Base-by-base conservation (phyloP, 2,888 invertebrate species). In the Cosmorhoe ocellata region DNA sequence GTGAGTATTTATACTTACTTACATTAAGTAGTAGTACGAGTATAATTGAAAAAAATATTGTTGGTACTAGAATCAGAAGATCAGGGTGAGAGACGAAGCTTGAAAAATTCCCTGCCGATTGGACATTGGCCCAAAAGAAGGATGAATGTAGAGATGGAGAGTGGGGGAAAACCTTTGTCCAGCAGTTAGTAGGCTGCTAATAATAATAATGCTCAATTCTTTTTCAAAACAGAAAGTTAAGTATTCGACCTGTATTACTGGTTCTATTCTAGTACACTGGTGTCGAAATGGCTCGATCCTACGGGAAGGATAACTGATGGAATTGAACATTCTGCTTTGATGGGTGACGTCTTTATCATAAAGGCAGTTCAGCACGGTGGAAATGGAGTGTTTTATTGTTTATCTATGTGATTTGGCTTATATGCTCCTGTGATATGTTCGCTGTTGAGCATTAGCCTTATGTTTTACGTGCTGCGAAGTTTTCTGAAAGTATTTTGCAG, bases 311-410 rank as follows among this genome's bases (percentile, higher is more conserved):
- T 62, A 61, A 56, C 60, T 63, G 63, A 63, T 63, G 63, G 59
- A 56, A 62, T 62, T 64, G 62, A 56, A 61, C 64, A 63, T 66
- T 62, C 62, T 53, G 60, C 54, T 59, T 62, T 62, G 60, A 61
- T 64, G 63, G 52, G 55, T 58, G 57, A 63, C 61, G 64, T 61
- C 61, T 65, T 65, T 65, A 65, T 65, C 64, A 63, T 61, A 59
- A 61, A 55, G 48, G 51, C 51, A 46, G 51, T 51, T 51, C 51
- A 47, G 47, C 53, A 43, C 47, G 48, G 56, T 59, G 53, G 41
- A 33, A 59, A 62, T 60, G 60, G 59, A 58, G 51, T 62, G 60
- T 59, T 59, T 62, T 62, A 62, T 62, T 62, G 59, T 62, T 62
- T 60, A 60, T 62, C 56, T 60, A 52, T 58, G 58, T 56, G 52